These are phyloP conservation scores for Drosophila nr. perissopoda DNA, from an alignment of 2,888 invertebrate genomes.

Conservation along the genomic window DNA sequence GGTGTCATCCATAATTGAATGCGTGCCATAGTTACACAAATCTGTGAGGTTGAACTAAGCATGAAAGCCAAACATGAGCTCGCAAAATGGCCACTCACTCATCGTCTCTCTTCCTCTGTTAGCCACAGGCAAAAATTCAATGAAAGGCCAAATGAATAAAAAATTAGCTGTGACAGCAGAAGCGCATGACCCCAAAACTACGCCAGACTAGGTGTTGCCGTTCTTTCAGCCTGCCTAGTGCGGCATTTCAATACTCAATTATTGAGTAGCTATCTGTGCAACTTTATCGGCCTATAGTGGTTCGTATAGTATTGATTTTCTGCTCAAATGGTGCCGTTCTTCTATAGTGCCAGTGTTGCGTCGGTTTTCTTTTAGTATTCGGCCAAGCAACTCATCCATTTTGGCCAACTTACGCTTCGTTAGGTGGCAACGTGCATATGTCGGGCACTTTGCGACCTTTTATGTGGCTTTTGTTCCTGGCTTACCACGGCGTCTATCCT, in stretches of 20 bases:
- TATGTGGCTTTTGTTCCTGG: conserved; percentile 21
- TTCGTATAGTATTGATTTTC: conserved; percentile 53
- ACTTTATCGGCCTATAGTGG: conserved; percentile 27
- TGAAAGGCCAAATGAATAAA: conserved; percentile 73
- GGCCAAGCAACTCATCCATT: conserved; percentile 29
- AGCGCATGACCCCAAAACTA: conserved; percentile 15
- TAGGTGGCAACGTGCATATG: conserved; percentile 52
- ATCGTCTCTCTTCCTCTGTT: not conserved
- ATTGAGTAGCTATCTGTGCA: conserved; percentile 52
- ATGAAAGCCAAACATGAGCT: conserved; percentile 45
- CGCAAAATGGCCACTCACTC: conserved; percentile 31
- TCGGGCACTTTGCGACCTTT: conserved; percentile 30
- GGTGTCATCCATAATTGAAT: conserved; percentile 65
- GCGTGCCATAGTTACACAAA: conserved; percentile 65
- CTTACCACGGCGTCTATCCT: not conserved
- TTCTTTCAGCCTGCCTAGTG: not conserved
- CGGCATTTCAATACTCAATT: conserved; percentile 54
- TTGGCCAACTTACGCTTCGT: conserved; percentile 44
- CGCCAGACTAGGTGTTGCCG: not conserved
- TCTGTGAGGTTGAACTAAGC: conserved; percentile 41
- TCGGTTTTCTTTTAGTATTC: conserved; percentile 13
- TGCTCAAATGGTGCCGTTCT: conserved; percentile 29
- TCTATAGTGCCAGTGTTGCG: not conserved
- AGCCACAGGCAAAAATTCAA: conserved; percentile 33
- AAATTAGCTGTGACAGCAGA: conserved; percentile 66